Conservation (phyloP, 37 sponge, comb jelly and placozoan species). For the Agelas oroides region DNA sequence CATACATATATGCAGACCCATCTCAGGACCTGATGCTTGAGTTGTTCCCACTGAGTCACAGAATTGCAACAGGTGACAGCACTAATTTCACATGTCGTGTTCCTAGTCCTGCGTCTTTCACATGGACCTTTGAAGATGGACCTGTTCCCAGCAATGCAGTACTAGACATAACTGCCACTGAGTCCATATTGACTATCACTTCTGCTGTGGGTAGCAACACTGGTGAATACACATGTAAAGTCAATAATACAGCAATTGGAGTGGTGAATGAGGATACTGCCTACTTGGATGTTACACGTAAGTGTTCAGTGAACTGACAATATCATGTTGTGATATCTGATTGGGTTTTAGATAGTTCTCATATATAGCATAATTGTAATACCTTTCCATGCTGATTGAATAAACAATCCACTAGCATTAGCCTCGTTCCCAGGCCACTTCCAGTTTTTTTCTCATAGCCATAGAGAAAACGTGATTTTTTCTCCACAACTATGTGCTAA, state of each 20-base stretch:
- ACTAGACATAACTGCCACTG: background rate
- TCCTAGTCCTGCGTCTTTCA: background rate
- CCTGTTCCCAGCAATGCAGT: constrained; percentile 10
- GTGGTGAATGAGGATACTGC: constrained; percentile 33
- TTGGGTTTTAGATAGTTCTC: no score
- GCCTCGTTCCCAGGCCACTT: no score
- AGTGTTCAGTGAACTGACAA: background rate
- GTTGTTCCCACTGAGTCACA: constrained; percentile 13
- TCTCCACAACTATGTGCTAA: no score
- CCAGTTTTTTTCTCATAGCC: no score
- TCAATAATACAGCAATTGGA: background rate
- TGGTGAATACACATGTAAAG: constrained; percentile 50
- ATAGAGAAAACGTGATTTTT: no score
- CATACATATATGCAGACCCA: no score
- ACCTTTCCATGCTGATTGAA: no score
- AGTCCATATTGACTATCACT: constrained; percentile 4
- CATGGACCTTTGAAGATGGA: constrained; percentile 45
- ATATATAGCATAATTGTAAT: no score
- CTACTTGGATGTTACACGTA: constrained; percentile 25
- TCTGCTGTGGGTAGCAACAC: background rate
- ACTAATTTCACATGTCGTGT: constrained; percentile 6
- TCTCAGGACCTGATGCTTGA: constrained; percentile 25
- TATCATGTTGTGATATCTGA: no score
- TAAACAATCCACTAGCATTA: no score
- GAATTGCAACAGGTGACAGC: constrained; percentile 7